Evolutionary conservation across 2,113 vertebrate species (phyloP), one percentile per base, ranked within the genome.

Genomic region (Pangasianodon hypophthalmus): DNA sequence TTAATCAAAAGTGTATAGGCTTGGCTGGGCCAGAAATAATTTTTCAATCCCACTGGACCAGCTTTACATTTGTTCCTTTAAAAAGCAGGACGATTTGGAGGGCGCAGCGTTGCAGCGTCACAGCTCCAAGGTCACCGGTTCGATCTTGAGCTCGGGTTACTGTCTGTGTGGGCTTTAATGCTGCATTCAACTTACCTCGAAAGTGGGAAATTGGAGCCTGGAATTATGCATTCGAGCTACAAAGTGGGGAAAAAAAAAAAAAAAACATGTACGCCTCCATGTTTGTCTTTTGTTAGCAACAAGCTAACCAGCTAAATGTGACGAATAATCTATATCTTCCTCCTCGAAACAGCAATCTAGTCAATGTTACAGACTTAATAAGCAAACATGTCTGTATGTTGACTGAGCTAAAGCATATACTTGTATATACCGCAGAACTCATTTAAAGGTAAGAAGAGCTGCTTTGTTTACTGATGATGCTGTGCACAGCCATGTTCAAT

Each of bases 1-100:
- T 52, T 69, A 77, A 86, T 89, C 83, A 81, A 37, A 83, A 24
- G 21, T 62, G n/a, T 11, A 84, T 44, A 26, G 52, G 18, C 32
- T 21, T 41, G 19, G 19, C 81, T 58, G 9, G 32, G 81, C 52
- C 32, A 58, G 82, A 84, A 84, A 62, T 84, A 14, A 26, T 84
- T 44, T 84, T 62, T 26, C 21, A 84, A 29, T 83, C 52, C 52
- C 52, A 24, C 32, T 41, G 54, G n/a, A 18, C 52, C 5, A n/a
- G n/a, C 7, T 56, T 37, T 21, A 56, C 52, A 19, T 54, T 82
- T 7, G 11, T 24, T 46, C 41, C 9, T 26, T 46, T 26, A 44
- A 80, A 52, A 81, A 32, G n/a, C 13, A 52, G 5, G 6, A 32
- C 54, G 79, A 83, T 58, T 37, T 58, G 16, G 18, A 83, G 6